Conservation (phyloP, 1,140 invertebrate genomes). For the Drosophila ogumai region DNA sequence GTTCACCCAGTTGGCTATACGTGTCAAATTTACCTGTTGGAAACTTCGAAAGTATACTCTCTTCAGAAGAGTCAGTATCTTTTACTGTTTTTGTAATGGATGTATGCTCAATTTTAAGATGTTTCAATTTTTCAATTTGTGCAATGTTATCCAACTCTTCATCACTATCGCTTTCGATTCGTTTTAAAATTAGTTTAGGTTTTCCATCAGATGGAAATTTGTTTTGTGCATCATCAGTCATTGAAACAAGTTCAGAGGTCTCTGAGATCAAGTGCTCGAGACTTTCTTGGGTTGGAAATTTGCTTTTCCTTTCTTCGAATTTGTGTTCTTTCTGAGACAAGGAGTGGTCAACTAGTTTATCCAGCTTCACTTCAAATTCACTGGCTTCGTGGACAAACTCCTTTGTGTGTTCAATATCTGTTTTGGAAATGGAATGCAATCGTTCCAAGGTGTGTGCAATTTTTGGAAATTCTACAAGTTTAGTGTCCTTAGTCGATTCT, state of each 20-base stretch:
- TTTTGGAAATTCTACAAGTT: conserved; percentile 55
- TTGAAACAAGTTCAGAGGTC: neutral
- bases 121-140: conserved; percentile 30
- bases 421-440: conserved; percentile 71
- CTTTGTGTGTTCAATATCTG: conserved; percentile 56
- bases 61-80: neutral
- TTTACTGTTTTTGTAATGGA: neutral
- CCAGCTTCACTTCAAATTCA: conserved; percentile 45
- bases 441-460: conserved; percentile 55
- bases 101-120: conserved; percentile 12
- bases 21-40: conserved; percentile 11
- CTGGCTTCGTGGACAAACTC: conserved; percentile 46
- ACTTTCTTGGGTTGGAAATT: conserved; percentile 51
- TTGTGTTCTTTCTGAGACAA: conserved; percentile 1
- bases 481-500: conserved; percentile 27
- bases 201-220: conserved; percentile 51
- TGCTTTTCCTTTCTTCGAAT: conserved; percentile 7
- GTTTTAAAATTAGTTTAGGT: neutral
- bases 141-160: conserved; percentile 49
- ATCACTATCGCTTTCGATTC: conserved; percentile 60
- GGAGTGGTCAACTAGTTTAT: conserved; percentile 33
- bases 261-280: conserved; percentile 9
- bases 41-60: conserved; percentile 3
- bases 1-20: neutral
- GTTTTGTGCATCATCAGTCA: neutral